Evolutionary conservation across 2,888 invertebrate species (phyloP), one percentile per base, ranked within the genome.

Genomic region (Cheilosia grossa): DNA sequence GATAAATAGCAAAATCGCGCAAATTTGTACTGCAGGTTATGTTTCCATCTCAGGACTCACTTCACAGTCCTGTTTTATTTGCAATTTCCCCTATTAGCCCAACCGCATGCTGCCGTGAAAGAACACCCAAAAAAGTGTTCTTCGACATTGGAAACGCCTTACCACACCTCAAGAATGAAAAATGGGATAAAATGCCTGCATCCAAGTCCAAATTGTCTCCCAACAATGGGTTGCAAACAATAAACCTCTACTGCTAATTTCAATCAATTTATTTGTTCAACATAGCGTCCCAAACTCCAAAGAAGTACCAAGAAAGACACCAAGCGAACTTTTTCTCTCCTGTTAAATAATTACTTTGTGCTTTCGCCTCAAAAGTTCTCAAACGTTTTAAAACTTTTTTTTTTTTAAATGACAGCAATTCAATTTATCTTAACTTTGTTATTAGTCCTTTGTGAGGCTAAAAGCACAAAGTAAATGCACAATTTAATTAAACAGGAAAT

Each of bases 261-360:
- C 78, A 86, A 77, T 82, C 86, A 82, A 82, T 78, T 86, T 82
- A 73, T 59, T 70, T 83, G 83, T 74, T 82, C 47, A 37, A 47
- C 51, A 77, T 59, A 42, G 33, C 56, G 54, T 63, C 42, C 56
- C 49, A 37, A 44, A 10, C 67, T 74, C 47, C 1, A 19, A 49
- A 27, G 10, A 37, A 51, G 51, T 30, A 21, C 2, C 15, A 69
- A 30, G 21, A 30, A 49, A 63, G 58, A 70, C 24, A 61, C 49
- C 13, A 61, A 19, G 5, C 56, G 42, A 51, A 58, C 4, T 67
- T 24, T 47, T 66, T 15, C 6, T 24, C 4, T 51, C 51, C 15
- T 66, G 40, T 21, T 51, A 40, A 66, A 58, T 59, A 61, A 67
- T 63, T 49, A 73, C 78, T 78, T 79, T 82, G 61, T 82, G 78